Conservation (phyloP, 2,888 invertebrate genomes). For the Pristionchus japonicus region DNA sequence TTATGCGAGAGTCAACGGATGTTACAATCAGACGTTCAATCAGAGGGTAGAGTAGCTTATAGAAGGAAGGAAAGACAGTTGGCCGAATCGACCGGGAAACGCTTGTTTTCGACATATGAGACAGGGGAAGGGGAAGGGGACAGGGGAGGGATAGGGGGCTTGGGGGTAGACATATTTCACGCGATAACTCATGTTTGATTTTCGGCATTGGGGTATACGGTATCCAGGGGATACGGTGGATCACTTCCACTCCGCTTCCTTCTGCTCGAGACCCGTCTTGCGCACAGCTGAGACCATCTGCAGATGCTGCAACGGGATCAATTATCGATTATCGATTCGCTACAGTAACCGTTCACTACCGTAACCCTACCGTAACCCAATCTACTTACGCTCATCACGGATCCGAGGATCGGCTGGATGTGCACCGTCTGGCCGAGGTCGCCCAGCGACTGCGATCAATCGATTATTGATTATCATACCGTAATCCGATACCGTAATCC, state of each 20-base stretch:
- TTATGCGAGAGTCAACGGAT: background rate
- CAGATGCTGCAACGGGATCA: background rate
- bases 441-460: background rate
- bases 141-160: no score
- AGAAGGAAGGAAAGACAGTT: background rate
- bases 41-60: background rate
- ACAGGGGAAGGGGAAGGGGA: no score
- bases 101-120: no score
- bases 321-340: background rate
- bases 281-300: background rate
- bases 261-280: conserved; percentile 17
- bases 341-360: no score
- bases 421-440: conserved; percentile 29
- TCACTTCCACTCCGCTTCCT: background rate
- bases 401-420: background rate
- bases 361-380: no score
- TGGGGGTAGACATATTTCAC: no score
- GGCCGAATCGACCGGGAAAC: no score
- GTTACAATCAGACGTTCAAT: no score
- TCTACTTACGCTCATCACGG: background rate
- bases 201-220: background rate
- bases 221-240: background rate
- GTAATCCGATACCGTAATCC: background rate
- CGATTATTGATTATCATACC: background rate
- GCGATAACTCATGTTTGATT: background rate